Percentiles rank a stretch among this genome's conserved stretches.
phyloP scores from a whole-genome alignment of 2,888 invertebrate genomes.

The Conus canariensis region DNA sequence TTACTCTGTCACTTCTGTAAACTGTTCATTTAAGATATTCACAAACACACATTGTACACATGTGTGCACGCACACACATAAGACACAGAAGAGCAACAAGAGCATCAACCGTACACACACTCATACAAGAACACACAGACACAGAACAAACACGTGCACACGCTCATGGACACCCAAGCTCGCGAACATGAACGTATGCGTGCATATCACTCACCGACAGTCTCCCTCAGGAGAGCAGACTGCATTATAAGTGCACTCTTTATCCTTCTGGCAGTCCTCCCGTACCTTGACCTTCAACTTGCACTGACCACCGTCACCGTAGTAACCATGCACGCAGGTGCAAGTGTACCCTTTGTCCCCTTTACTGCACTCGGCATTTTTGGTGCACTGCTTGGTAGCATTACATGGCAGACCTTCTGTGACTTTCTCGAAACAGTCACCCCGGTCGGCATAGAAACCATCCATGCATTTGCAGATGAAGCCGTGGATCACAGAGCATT shows the following conservation, averaged over 20 bases:
- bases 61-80: not conserved
- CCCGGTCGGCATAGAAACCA: slow-evolving; percentile 41
- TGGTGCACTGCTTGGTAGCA: slow-evolving; percentile 44
- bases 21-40: not conserved
- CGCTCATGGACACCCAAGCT: too few relatives aligned
- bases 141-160: not conserved
- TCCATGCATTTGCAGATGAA: slow-evolving; percentile 40
- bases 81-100: not conserved
- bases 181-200: too few relatives aligned
- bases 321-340: slow-evolving; percentile 42
- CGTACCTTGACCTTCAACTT: slow-evolving; percentile 30
- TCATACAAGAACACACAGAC: not conserved
- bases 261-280: slow-evolving; percentile 23
- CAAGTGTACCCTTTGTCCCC: slow-evolving; percentile 35
- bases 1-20: too few relatives aligned
- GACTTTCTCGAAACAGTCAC: slow-evolving; percentile 33
- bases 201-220: slow-evolving; percentile 18
- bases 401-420: slow-evolving; percentile 37
- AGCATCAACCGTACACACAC: not conserved
- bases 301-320: slow-evolving; percentile 41
- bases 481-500: slow-evolving; percentile 38
- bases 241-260: slow-evolving; percentile 45
- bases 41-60: slow-evolving; percentile 10
- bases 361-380: slow-evolving; percentile 32
- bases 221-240: slow-evolving; percentile 28